These are phyloP conservation scores for Paratrypauchen microcephalus DNA, from an alignment of 2,797 vertebrate species.

Conservation along the genomic window DNA sequence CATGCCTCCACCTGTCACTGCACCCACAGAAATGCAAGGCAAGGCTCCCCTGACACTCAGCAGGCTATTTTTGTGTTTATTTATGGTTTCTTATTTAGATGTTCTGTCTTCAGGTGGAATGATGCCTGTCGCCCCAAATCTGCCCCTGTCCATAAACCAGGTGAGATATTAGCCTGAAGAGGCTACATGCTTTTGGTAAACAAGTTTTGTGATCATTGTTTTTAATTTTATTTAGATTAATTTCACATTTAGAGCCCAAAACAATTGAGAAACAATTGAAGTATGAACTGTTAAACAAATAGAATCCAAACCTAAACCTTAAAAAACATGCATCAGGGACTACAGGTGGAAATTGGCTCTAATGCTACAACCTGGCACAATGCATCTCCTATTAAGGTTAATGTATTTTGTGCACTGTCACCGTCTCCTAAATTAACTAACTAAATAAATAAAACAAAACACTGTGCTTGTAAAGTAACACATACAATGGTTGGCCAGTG, in stretches of 20 bases:
- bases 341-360: too few relatives aligned
- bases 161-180: constrained; percentile 37
- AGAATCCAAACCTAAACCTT: too few relatives aligned
- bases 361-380: too few relatives aligned
- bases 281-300: too few relatives aligned
- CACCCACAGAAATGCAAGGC: constrained; percentile 57
- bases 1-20: constrained; percentile 38
- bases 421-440: too few relatives aligned
- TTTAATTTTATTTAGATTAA: neutral
- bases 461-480: too few relatives aligned
- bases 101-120: constrained; percentile 50
- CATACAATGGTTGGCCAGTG: neutral
- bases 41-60: constrained; percentile 3
- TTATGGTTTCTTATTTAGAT: neutral
- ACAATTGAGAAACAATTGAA: neutral
- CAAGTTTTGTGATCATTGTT: neutral
- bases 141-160: constrained; percentile 43
- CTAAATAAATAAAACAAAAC: too few relatives aligned
- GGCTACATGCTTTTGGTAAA: neutral
- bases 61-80: constrained; percentile 1
- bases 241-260: neutral
- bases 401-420: too few relatives aligned
- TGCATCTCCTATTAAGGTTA: too few relatives aligned
- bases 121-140: constrained; percentile 32
- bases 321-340: too few relatives aligned